Conservation (phyloP, 2,113 vertebrate species). For the Motacilla alba region DNA sequence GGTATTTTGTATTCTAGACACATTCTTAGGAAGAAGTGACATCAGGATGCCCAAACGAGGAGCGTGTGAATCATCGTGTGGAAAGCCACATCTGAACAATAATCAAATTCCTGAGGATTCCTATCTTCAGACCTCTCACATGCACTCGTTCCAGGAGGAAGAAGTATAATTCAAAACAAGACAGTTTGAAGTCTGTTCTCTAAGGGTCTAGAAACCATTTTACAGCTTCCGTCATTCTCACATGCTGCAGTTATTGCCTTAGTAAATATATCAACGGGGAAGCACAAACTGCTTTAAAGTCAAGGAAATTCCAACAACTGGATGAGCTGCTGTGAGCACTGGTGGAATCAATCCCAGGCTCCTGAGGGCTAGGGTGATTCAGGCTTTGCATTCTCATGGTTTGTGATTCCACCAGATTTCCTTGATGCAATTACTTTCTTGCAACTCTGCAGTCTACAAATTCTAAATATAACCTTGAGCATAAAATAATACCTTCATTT, state of each 20-base stretch:
- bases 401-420: constrained; percentile 64
- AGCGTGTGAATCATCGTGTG: background rate
- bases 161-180: background rate
- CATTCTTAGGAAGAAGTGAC: background rate
- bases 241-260: background rate
- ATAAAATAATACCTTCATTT: constrained; percentile 62
- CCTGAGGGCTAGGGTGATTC: constrained; percentile 32
- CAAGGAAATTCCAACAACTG: constrained; percentile 35
- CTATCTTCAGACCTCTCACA: background rate
- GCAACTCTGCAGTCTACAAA: constrained; percentile 47
- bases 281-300: constrained; percentile 7
- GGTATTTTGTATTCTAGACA: background rate
- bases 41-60: background rate
- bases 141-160: background rate
- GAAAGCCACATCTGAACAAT: constrained; percentile 33
- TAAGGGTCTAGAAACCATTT: background rate
- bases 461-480: constrained; percentile 38
- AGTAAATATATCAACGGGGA: background rate
- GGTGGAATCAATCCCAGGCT: constrained; percentile 35
- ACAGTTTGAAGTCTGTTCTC: constrained; percentile 10
- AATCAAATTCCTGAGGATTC: constrained; percentile 14
- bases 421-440: constrained; percentile 62
- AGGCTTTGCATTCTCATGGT: constrained; percentile 55
- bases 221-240: background rate
- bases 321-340: background rate